Evolutionary conservation across 2,888 invertebrate genomes (phyloP).

Genomic region (Dioctria rufipes): DNA sequence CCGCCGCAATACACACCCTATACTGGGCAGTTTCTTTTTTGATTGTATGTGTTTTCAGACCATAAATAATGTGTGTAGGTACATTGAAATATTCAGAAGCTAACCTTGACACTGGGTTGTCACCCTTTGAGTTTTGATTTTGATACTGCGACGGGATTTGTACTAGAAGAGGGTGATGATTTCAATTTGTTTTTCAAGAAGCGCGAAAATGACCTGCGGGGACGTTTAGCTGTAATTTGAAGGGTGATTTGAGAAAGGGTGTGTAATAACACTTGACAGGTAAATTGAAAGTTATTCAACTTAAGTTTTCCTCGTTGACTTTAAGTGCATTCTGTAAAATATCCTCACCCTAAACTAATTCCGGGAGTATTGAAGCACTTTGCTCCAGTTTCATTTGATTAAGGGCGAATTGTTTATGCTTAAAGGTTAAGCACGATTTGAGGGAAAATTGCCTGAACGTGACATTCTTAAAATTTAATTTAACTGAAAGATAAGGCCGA

Average conservation of each 20-base stretch:
- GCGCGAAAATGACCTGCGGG: slow-evolving; percentile 35
- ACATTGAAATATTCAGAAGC: slow-evolving; percentile 6
- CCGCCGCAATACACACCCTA: background rate
- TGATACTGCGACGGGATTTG: slow-evolving; percentile 15
- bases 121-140: slow-evolving; percentile 25
- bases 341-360: background rate
- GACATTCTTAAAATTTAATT: too few species aligned
- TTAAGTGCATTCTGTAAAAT: slow-evolving; percentile 10
- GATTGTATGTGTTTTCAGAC: background rate
- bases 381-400: too few species aligned
- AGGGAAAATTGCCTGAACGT: too few species aligned
- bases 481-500: too few species aligned
- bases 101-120: slow-evolving; percentile 37
- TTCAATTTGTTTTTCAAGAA: slow-evolving; percentile 41
- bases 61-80: background rate
- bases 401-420: too few species aligned
- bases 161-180: slow-evolving; percentile 1
- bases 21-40: background rate
- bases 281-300: slow-evolving; percentile 36
- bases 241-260: slow-evolving; percentile 26
- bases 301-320: slow-evolving; percentile 11
- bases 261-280: slow-evolving; percentile 30
- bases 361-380: background rate
- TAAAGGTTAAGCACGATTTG: too few species aligned
- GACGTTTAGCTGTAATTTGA: slow-evolving; percentile 41